phyloP scores from a whole-genome alignment of 2,888 invertebrate genomes.

The Priocnemis perturbator region DNA sequence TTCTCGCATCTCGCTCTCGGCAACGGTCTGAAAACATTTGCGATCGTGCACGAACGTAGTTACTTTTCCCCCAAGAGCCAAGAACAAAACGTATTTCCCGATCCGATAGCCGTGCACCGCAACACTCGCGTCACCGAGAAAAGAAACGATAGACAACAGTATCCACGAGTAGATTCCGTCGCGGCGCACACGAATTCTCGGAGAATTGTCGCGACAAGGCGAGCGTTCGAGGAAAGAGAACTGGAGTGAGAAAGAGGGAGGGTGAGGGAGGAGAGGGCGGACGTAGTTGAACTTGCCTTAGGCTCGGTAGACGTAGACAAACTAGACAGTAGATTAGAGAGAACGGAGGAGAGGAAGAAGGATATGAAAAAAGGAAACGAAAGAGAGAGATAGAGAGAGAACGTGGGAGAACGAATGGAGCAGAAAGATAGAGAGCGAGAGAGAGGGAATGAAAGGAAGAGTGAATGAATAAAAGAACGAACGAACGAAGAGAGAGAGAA shows the following conservation, averaged over 20 bases:
- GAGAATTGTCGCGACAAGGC: conserved; percentile 22
- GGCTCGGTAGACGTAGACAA: not conserved
- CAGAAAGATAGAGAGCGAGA: conserved; percentile 2
- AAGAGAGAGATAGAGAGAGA: conserved; percentile 23
- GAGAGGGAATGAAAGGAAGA: conserved; percentile 9
- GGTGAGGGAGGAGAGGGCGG: conserved; percentile 10
- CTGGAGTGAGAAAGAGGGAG: conserved; percentile 11
- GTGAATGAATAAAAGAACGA: not conserved
- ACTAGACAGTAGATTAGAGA: conserved; percentile 12
- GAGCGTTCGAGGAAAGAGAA: not conserved
- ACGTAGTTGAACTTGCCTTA: conserved; percentile 19
- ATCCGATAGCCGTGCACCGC: too few species aligned
- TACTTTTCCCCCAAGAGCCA: too few species aligned
- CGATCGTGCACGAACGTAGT: not conserved
- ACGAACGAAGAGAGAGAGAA: conserved; percentile 10
- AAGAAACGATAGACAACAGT: too few species aligned
- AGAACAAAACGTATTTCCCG: too few species aligned
- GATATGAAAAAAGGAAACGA: conserved; percentile 2
- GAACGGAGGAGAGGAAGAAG: conserved; percentile 13
- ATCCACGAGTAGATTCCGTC: too few species aligned
- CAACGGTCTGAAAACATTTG: not conserved
- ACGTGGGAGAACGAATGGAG: conserved; percentile 20
- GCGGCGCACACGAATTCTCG: too few species aligned
- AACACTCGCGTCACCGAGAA: too few species aligned
- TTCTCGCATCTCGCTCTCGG: not conserved